Percentiles rank a stretch among this genome's conserved stretches.
Conservation (phyloP, 2,888 invertebrate species). For the Plemyria rubiginata region DNA sequence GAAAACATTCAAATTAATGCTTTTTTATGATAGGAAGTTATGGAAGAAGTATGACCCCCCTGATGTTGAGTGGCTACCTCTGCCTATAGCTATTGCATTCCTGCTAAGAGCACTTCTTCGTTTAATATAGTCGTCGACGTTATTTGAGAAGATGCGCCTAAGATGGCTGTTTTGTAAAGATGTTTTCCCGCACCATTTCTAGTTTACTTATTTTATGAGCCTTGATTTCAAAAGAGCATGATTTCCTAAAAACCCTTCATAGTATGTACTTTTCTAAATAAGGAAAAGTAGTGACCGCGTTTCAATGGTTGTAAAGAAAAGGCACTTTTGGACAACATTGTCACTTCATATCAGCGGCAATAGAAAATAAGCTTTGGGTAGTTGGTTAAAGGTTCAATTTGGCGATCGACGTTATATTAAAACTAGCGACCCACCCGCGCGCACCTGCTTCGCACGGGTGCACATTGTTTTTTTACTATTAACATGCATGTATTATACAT, state of each 20-base stretch:
- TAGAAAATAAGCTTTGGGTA: not conserved
- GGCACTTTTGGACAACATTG: conserved; percentile 13
- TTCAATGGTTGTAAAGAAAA: conserved; percentile 30
- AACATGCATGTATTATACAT: too few relatives aligned
- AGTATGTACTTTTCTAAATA: conserved; percentile 12
- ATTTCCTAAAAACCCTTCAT: conserved; percentile 7
- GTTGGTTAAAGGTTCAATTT: not conserved
- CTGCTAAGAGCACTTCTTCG: too few relatives aligned
- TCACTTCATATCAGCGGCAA: not conserved
- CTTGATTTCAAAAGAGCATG: conserved; percentile 1
- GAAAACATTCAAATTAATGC: too few relatives aligned
- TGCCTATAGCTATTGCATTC: too few relatives aligned
- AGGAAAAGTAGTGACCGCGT: conserved; percentile 34
- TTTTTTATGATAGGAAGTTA: too few relatives aligned
- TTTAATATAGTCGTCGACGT: not conserved
- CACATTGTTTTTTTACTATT: too few relatives aligned
- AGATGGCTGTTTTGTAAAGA: not conserved
- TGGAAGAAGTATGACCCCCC: too few relatives aligned
- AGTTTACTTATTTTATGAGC: conserved; percentile 1
- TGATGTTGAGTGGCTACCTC: too few relatives aligned
- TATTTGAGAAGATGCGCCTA: not conserved
- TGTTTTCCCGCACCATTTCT: conserved; percentile 8
- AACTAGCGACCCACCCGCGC: too few relatives aligned
- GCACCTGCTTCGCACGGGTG: too few relatives aligned
- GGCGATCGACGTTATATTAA: too few relatives aligned